Base-by-base conservation (phyloP, 2,888 invertebrate genomes). In the Rhagophthalmus giganteus region DNA sequence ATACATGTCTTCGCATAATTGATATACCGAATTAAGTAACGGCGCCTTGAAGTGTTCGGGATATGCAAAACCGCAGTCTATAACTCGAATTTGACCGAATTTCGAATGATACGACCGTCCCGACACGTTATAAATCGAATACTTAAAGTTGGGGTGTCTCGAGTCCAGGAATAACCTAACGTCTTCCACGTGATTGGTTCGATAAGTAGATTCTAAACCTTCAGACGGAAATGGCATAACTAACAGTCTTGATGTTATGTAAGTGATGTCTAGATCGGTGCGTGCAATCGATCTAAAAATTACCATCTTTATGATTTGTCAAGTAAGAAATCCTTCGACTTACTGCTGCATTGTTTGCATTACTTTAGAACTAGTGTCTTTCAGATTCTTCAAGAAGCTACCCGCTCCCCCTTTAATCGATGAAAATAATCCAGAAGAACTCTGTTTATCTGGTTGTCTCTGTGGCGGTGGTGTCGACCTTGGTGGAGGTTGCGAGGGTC, bases 161-260 rank as follows among this genome's bases (percentile, higher is more conserved):
- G 85, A 83, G 62, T 90, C 90, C 14, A 96, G 78, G 64, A 86
- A 90, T 28, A 83, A 81, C 65, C 87, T 81, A 1, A 97, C 93
- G 70, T 95, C 94, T 66, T 96, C 95, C 57, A 94, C 88, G 71
- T 94, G 90, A 74, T 95, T 95, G 8, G 90, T 89, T 70, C 89
- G 87, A 69, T 94, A 92, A 1, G 92, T 85, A n/a, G 94, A 90
- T 72, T 96, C 95, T 38, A 95, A 81, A 3, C 94, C 93, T 71
- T 97, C 96, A 1, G 92, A 93, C 1, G 96, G 94, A 72, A 88
- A 94, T 3, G 96, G 94, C 93, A 97, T 95, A 10, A 95, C 92
- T 65, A 92, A 80, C 45, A 97, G 78, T 47, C 95, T 83, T 37
- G 94, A 91, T 6, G 96, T 96, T 57, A 97, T 84, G 74, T 94